Percentiles rank a stretch among this genome's conserved stretches.
Conservation (phyloP, 2,888 invertebrate species). For the Scaptomyza reducta region DNA sequence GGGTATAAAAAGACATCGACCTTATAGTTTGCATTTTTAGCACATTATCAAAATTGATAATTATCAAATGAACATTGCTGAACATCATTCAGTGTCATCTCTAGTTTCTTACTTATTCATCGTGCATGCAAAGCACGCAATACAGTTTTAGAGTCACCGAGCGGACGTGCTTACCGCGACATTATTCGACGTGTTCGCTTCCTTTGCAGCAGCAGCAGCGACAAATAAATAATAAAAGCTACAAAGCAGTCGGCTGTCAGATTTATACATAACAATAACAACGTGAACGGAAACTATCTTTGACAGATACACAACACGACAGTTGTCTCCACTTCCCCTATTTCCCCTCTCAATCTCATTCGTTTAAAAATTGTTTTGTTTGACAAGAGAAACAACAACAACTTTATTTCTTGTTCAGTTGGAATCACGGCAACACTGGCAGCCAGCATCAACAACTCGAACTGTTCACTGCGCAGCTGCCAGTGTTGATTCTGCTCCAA, state of each 20-base stretch:
- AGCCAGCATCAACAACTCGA: constrained; percentile 9
- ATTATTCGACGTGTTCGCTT: constrained; percentile 39
- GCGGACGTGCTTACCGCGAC: constrained; percentile 21
- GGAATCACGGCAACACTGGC: constrained; percentile 42
- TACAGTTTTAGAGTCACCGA: constrained; percentile 58
- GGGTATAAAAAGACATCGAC: neutral
- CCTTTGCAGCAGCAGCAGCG: constrained; percentile 40
- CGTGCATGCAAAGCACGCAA: constrained; percentile 60
- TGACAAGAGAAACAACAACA: constrained; percentile 39
- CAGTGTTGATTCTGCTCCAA: neutral
- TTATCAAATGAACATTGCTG: neutral
- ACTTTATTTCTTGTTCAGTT: constrained; percentile 44
- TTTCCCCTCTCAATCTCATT: neutral
- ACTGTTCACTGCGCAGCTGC: constrained; percentile 51
- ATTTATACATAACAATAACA: constrained; percentile 45
- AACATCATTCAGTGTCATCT: constrained; percentile 32
- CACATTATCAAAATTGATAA: neutral
- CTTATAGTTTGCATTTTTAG: neutral
- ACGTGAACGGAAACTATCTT: constrained; percentile 27
- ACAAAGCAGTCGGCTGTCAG: constrained; percentile 43
- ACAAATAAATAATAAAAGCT: constrained; percentile 48
- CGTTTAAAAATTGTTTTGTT: constrained; percentile 51
- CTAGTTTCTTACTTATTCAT: constrained; percentile 37
- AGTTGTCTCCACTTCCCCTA: constrained; percentile 23
- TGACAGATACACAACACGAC: constrained; percentile 52